A percentile compares a stretch with the other conserved stretches of the same genome.
These are phyloP conservation scores for Narcine bancroftii DNA, from an alignment of 2,113 vertebrate genomes.

Conservation along the genomic window DNA sequence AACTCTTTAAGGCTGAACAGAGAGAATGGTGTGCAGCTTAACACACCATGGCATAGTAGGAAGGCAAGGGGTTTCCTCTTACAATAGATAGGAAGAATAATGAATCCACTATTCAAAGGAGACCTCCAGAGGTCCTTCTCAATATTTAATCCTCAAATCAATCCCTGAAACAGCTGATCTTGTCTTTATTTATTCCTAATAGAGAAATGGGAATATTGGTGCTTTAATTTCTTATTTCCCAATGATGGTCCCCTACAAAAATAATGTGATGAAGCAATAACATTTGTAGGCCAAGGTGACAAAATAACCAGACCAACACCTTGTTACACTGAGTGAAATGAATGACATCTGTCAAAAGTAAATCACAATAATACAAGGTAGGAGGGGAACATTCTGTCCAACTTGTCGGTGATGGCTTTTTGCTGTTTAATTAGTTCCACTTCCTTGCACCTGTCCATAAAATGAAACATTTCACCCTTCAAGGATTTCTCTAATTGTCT, in stretches of 20 bases:
- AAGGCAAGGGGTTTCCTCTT: not conserved
- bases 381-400: too few relatives aligned
- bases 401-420: too few relatives aligned
- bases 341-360: not conserved
- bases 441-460: too few relatives aligned
- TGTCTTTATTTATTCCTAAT: not conserved
- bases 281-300: not conserved
- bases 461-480: too few relatives aligned
- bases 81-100: not conserved
- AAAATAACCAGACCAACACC: not conserved
- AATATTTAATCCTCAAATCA: not conserved
- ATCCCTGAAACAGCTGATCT: not conserved
- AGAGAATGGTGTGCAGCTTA: not conserved
- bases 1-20: not conserved
- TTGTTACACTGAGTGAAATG: not conserved
- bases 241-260: not conserved
- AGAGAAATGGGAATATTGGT: not conserved
- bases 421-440: too few relatives aligned
- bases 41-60: not conserved
- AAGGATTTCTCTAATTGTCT: too few relatives aligned
- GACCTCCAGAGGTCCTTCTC: not conserved
- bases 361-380: too few relatives aligned
- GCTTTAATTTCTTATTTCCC: not conserved
- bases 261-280: not conserved
- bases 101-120: not conserved